These are phyloP conservation scores for Lycorma delicatula DNA, from an alignment of 1,140 invertebrate genomes.

Conservation along the genomic window DNA sequence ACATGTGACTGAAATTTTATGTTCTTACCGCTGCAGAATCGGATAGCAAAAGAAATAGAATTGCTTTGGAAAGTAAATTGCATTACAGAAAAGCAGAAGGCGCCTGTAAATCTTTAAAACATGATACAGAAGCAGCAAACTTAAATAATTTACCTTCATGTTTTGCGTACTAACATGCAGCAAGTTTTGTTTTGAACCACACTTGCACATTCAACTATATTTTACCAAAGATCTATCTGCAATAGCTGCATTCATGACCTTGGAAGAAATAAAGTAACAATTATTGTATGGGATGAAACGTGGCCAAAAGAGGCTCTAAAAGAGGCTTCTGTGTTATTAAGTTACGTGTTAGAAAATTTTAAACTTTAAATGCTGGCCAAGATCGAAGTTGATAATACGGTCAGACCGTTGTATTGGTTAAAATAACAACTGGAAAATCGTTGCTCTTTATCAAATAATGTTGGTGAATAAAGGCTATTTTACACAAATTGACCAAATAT, in stretches of 20 bases:
- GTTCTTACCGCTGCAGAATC: too few species aligned
- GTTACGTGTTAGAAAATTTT: slow-evolving; percentile 16
- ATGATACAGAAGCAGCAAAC: too few species aligned
- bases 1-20: too few species aligned
- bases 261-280: slow-evolving; percentile 6
- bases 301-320: slow-evolving; percentile 20
- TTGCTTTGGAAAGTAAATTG: too few species aligned
- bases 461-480: slow-evolving; percentile 17
- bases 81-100: too few species aligned
- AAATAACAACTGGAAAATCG: slow-evolving; percentile 26
- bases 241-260: slow-evolving; percentile 18
- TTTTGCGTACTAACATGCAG: too few species aligned
- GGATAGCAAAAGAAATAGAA: too few species aligned
- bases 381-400: slow-evolving; percentile 23
- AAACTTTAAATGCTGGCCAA: slow-evolving; percentile 8
- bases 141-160: too few species aligned
- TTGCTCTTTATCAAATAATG: slow-evolving; percentile 10
- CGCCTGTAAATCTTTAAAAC: too few species aligned
- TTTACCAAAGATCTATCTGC: not conserved
- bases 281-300: slow-evolving; percentile 23
- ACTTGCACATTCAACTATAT: too few species aligned
- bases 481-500: slow-evolving; percentile 20
- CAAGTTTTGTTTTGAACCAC: too few species aligned
- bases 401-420: slow-evolving; percentile 24
- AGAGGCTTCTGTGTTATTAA: slow-evolving; percentile 21